phyloP scores from a whole-genome alignment of 2,888 invertebrate species.

The Andrena trimmerana region DNA sequence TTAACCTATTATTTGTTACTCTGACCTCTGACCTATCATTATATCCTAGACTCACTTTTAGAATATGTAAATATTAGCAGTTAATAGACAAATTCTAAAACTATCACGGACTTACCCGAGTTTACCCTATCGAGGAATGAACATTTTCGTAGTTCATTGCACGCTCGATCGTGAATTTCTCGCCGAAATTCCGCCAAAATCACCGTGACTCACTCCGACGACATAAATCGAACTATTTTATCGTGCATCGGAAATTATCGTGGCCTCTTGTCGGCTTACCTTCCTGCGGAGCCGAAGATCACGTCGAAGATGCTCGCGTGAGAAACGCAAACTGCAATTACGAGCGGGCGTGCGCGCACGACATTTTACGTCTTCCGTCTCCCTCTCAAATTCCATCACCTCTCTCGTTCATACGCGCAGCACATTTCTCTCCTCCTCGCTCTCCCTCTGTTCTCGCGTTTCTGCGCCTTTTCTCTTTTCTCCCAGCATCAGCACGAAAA shows the following conservation, averaged over 20 bases:
- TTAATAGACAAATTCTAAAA: no score
- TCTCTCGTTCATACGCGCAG: not conserved
- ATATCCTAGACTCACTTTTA: no score
- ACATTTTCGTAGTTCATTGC: not conserved
- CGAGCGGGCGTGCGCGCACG: conserved; percentile 71
- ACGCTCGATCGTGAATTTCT: conserved; percentile 22
- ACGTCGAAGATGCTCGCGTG: conserved; percentile 73
- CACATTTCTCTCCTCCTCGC: conserved; percentile 8
- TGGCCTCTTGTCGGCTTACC: conserved; percentile 43
- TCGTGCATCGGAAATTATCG: conserved; percentile 70
- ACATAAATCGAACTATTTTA: conserved; percentile 72
- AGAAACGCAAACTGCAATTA: conserved; percentile 77
- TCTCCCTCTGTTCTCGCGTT: not conserved
- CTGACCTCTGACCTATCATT: no score
- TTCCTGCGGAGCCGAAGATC: conserved; percentile 65
- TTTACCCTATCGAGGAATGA: not conserved
- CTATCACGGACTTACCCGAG: no score
- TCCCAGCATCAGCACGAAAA: conserved; percentile 44
- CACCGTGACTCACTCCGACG: conserved; percentile 42
- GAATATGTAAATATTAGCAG: no score
- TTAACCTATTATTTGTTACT: no score
- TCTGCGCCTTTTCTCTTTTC: conserved; percentile 17
- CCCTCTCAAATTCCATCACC: conserved; percentile 33
- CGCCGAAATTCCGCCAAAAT: conserved; percentile 49
- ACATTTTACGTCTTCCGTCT: conserved; percentile 67